Evolutionary conservation across 2,797 vertebrate genomes (phyloP).

Genomic region (Setipinna tenuifilis): DNA sequence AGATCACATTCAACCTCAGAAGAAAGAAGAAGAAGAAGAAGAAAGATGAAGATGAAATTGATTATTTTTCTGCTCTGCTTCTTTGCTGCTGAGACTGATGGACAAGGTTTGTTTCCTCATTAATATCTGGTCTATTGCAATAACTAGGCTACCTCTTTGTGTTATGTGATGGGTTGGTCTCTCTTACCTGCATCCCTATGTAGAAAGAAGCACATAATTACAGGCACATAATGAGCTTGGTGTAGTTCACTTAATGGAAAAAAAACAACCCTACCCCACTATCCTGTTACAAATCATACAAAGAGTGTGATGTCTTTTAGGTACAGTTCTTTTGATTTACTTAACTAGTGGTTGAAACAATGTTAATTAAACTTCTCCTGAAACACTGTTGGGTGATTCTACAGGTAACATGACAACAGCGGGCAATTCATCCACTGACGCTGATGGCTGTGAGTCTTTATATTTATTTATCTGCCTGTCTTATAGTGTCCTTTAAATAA

Average conservation of each 20-base stretch:
- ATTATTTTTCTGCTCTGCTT: background rate
- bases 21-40: constrained; percentile 2
- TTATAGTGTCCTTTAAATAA: too few relatives aligned
- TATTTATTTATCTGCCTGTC: background rate
- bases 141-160: background rate
- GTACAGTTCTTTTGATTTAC: background rate
- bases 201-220: too few relatives aligned
- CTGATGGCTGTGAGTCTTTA: background rate
- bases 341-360: background rate
- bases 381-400: background rate
- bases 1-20: background rate
- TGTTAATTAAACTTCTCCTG: background rate
- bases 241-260: too few relatives aligned
- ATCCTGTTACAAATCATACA: too few relatives aligned
- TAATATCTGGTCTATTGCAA: background rate
- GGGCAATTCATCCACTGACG: background rate
- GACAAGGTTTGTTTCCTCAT: background rate
- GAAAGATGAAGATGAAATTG: constrained; percentile 13
- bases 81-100: background rate
- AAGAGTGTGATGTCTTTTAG: too few relatives aligned
- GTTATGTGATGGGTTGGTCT: background rate
- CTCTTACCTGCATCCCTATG: too few relatives aligned
- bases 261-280: too few relatives aligned
- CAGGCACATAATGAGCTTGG: too few relatives aligned
- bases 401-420: background rate